Evolutionary conservation across 2,888 invertebrate species (phyloP), one percentile per base, ranked within the genome.

Genomic region (Halocaridina rubra): DNA sequence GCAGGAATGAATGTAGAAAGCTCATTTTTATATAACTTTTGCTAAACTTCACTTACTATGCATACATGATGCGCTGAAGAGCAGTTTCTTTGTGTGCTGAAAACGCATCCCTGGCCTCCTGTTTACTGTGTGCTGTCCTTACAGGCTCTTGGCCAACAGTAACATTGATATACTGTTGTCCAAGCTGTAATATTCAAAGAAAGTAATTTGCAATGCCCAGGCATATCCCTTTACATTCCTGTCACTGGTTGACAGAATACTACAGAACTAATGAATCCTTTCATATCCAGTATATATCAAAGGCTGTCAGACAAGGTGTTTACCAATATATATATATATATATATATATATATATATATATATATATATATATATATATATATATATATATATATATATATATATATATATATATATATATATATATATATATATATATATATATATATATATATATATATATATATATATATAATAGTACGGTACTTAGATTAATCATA

Each of bases 51-150:
- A 75, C 81, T 81, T 72, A 84, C 84, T 84, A 84, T 27, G 84
- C 84, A 72, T 46, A 78, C 77, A 84, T 78, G 61, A 84, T 64
- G 0, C 78, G 29, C 24, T 84, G 84, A 77, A 77, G 78, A 4
- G 84, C 72, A 16, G 84, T 84, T 61, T 84, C 84, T 3, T 57
- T 78, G 64, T 84, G 84, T 27, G 78, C 84, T 29, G 46, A 79
- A 29, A 84, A 84, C 16, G 84, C 84, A 46, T 84, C 78, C 32
- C 84, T 77, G 3, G 84, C 84, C 61, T 84, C 84, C 46, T 84
- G 78, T 39, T 84, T 84, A 53, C 78, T 84, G 72, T 78, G 84
- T 53, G 84, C 84, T 53, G 78, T 78, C 13, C 84, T 33, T 8
- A 84, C 84, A 24, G 78, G 78, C 46, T 84, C 84, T 29, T 84